These are phyloP conservation scores for Phanerotoma sp. DNA, from an alignment of 2,888 invertebrate genomes.

Conservation along the genomic window DNA sequence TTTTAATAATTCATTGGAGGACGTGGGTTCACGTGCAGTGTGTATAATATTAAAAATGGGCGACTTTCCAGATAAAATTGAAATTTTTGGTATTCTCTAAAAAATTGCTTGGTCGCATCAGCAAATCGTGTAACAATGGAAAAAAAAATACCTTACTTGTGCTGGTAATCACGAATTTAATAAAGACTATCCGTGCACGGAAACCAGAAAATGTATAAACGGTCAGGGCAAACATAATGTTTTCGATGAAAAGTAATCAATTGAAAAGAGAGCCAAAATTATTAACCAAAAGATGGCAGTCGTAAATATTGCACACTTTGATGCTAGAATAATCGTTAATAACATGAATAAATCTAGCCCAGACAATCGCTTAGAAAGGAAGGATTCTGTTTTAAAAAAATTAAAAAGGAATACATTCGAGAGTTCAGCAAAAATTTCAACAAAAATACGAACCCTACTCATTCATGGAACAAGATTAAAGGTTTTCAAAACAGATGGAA, in stretches of 20 bases:
- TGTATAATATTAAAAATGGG: conserved; percentile 7
- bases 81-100: conserved; percentile 5
- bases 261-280: not conserved
- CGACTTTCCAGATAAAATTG: not conserved
- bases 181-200: not conserved
- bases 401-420: too few species aligned
- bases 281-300: conserved; percentile 18
- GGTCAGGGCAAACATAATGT: conserved; percentile 12
- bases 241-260: conserved; percentile 4
- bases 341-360: too few species aligned
- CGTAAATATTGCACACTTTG: conserved; percentile 13
- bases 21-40: not conserved
- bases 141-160: conserved; percentile 10
- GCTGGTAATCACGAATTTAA: not conserved
- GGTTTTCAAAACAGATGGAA: too few species aligned
- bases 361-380: too few species aligned
- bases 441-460: too few species aligned
- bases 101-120: not conserved
- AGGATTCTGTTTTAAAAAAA: too few species aligned
- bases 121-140: not conserved
- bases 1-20: too few species aligned
- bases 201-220: conserved; percentile 5
- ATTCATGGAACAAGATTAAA: too few species aligned
- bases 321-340: too few species aligned
- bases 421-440: too few species aligned